Evolutionary conservation across 2,797 vertebrate genomes (phyloP).

Genomic region (Mormyrus hasselquistii): DNA sequence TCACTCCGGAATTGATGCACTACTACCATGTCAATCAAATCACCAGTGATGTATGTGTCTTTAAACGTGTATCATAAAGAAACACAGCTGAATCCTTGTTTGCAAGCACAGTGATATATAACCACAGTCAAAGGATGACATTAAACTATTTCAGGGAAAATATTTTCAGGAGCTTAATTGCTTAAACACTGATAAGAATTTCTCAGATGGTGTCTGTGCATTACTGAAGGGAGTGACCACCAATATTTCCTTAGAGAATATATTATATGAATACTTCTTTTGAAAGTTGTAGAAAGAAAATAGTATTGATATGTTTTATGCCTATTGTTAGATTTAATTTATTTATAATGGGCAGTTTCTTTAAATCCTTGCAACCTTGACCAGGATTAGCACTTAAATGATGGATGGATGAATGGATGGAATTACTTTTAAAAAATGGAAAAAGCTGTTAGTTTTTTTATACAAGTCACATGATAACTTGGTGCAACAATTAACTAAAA

Average conservation of each 20-base stretch:
- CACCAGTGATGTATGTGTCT: conserved; percentile 79
- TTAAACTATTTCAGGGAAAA: not conserved
- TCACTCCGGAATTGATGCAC: conserved; percentile 84
- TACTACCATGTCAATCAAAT: conserved; percentile 84
- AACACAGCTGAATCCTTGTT: not conserved
- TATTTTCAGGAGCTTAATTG: not conserved
- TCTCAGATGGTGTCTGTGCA: not conserved
- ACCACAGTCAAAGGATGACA: not conserved
- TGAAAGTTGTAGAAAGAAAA: not conserved
- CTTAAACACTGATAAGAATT: not conserved
- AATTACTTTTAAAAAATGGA: not conserved
- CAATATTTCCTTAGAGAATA: not conserved
- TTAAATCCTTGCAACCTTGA: not conserved
- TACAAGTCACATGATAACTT: not conserved
- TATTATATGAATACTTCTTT: not conserved
- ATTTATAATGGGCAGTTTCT: not conserved
- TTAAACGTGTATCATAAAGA: not conserved
- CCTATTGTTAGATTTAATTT: not conserved
- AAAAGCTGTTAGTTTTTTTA: not conserved
- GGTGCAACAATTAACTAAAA: not conserved
- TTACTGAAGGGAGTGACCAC: not conserved
- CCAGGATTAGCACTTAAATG: not conserved
- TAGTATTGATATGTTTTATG: not conserved
- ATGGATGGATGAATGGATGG: not conserved
- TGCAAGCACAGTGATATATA: not conserved